A percentile compares a stretch with the other conserved stretches of the same genome.
Evolutionary conservation across 2,797 vertebrate species (phyloP).

Genomic region (Halcyon chelicuti): DNA sequence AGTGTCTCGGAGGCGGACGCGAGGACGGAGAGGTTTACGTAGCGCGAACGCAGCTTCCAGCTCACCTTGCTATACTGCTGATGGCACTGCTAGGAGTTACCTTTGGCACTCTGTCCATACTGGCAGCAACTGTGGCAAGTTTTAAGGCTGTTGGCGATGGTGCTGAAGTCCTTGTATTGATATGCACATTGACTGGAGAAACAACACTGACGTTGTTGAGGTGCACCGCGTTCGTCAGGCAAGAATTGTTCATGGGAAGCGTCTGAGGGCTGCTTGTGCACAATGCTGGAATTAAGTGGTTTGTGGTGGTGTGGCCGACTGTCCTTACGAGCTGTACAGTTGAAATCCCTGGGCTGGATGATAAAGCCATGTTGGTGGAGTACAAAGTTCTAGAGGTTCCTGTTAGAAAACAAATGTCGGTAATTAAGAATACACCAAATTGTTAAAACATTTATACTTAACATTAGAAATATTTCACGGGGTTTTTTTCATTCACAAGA

Average conservation of each 20-base stretch:
- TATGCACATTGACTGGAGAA: conserved; percentile 89
- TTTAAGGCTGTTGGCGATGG: conserved; percentile 93
- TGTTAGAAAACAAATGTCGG: conserved; percentile 33
- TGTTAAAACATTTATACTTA: not conserved
- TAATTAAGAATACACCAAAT: not conserved
- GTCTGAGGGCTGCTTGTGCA: conserved; percentile 86
- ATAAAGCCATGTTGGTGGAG: conserved; percentile 86
- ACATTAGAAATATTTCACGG: not conserved
- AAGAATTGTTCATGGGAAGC: conserved; percentile 88
- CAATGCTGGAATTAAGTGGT: conserved; percentile 86
- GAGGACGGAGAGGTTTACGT: not conserved
- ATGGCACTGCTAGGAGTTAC: conserved; percentile 90
- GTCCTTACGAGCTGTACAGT: conserved; percentile 87
- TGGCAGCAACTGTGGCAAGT: conserved; percentile 91
- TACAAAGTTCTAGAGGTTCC: conserved; percentile 88
- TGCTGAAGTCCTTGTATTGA: conserved; percentile 87
- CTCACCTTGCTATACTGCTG: conserved; percentile 89
- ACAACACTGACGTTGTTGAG: conserved; percentile 89
- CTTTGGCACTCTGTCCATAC: conserved; percentile 91
- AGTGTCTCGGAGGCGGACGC: not conserved
- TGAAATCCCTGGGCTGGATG: conserved; percentile 85
- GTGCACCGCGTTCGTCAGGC: conserved; percentile 85
- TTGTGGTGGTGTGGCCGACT: conserved; percentile 85
- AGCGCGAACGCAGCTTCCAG: not conserved
- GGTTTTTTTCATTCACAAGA: not conserved